phyloP scores from a whole-genome alignment of 2,888 invertebrate genomes.

The Prosapia bicincta region DNA sequence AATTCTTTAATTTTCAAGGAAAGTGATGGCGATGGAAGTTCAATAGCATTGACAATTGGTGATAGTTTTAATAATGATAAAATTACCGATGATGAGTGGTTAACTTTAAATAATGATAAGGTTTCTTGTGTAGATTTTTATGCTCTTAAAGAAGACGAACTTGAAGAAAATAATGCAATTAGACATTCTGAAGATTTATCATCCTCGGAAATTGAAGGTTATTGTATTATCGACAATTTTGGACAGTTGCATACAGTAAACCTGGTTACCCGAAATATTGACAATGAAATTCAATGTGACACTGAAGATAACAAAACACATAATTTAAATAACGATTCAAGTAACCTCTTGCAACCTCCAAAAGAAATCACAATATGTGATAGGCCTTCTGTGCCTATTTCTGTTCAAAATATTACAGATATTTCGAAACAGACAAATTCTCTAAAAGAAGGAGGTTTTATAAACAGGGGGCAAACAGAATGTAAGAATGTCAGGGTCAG shows the following conservation, averaged over 20 bases:
- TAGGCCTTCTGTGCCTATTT: not conserved
- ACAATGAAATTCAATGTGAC: not conserved
- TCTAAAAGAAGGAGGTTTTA: not conserved
- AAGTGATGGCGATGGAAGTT: slow-evolving; percentile 19
- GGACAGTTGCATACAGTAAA: not conserved
- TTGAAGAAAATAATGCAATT: not conserved
- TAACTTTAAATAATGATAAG: not conserved
- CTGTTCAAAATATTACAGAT: not conserved
- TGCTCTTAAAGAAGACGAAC: not conserved
- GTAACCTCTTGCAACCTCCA: not conserved
- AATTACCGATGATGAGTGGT: not conserved
- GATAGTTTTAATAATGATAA: slow-evolving; percentile 9
- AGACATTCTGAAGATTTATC: not conserved
- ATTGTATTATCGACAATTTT: not conserved
- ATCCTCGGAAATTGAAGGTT: not conserved
- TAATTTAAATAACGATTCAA: not conserved
- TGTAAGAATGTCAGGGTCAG: not conserved
- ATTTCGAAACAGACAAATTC: not conserved
- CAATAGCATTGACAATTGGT: slow-evolving; percentile 14
- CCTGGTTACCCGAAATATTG: not conserved
- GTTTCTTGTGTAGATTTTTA: not conserved
- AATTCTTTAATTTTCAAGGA: slow-evolving; percentile 14
- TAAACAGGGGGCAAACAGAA: not conserved
- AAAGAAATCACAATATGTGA: not conserved
- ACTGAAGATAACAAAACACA: not conserved